Conservation (phyloP, 2,888 invertebrate species). For the Digitonthophagus gazella region DNA sequence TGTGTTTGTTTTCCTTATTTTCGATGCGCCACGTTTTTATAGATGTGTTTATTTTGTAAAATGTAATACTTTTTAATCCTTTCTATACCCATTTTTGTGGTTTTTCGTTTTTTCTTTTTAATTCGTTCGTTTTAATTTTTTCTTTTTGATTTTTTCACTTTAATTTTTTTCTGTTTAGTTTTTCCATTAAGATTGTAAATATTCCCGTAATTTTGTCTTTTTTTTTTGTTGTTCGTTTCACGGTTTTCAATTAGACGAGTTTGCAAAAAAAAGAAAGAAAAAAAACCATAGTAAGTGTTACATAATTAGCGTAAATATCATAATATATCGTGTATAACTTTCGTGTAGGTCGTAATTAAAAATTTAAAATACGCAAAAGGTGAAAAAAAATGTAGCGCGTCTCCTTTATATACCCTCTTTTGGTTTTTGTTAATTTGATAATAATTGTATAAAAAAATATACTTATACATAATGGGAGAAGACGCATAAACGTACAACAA, state of each 20-base stretch:
- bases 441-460: neutral
- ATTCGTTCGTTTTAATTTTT: no score
- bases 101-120: no score
- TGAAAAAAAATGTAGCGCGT: neutral
- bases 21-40: neutral
- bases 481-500: neutral
- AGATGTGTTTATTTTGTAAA: no score
- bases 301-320: neutral
- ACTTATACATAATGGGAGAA: neutral
- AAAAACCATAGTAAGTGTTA: neutral
- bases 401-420: neutral
- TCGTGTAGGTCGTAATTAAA: neutral
- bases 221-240: neutral
- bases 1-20: neutral
- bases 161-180: neutral
- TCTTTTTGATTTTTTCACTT: neutral
- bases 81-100: no score
- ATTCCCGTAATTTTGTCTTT: neutral
- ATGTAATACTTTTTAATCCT: neutral
- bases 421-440: neutral
- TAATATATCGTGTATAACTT: neutral
- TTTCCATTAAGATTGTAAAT: neutral
- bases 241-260: no score
- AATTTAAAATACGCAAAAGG: neutral
- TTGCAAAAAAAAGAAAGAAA: no score